Percentiles rank a stretch among this genome's conserved stretches.
These are phyloP conservation scores for Cladopsammia gracilis DNA, from an alignment of 64 coral and sea anemone species.

Conservation along the genomic window DNA sequence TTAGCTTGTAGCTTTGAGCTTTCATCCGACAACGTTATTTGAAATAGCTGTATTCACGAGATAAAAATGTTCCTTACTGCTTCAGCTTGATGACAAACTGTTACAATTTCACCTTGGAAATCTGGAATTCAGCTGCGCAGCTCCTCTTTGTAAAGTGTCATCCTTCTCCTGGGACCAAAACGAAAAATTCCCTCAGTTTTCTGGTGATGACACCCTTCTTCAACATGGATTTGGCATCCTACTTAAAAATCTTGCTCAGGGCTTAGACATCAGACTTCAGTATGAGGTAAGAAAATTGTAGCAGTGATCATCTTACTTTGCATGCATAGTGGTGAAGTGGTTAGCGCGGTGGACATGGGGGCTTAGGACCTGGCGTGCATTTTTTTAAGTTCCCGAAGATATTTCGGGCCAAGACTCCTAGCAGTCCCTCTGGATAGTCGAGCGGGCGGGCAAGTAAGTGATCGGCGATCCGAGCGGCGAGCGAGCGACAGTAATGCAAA, in stretches of 20 bases:
- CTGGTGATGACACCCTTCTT: conserved; percentile 91
- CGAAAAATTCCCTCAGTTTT: conserved; percentile 89
- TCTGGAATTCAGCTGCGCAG: conserved; percentile 91
- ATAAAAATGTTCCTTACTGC: conserved; percentile 3
- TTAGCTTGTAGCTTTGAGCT: too few relatives aligned
- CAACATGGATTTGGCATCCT: conserved; percentile 81
- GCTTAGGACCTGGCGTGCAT: too few relatives aligned
- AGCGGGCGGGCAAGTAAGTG: too few relatives aligned
- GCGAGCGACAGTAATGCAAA: too few relatives aligned
- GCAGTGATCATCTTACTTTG: not conserved
- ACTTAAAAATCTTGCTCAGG: conserved; percentile 74
- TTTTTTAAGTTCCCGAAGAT: too few relatives aligned
- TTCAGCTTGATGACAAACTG: conserved; percentile 82
- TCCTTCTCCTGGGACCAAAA: conserved; percentile 96
- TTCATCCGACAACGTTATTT: too few relatives aligned
- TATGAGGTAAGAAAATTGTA: conserved; percentile 54
- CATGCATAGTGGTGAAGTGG: not conserved
- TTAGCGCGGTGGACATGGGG: too few relatives aligned
- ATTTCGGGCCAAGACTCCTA: too few relatives aligned
- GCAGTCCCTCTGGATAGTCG: too few relatives aligned
- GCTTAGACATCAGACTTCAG: conserved; percentile 74
- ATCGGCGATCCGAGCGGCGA: too few relatives aligned
- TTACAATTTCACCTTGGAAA: conserved; percentile 98
- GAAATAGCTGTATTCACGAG: too few relatives aligned
- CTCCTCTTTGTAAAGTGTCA: conserved; percentile 83